Evolutionary conservation across 1,140 invertebrate species (phyloP).

Genomic region (Anadara kagoshimensis): DNA sequence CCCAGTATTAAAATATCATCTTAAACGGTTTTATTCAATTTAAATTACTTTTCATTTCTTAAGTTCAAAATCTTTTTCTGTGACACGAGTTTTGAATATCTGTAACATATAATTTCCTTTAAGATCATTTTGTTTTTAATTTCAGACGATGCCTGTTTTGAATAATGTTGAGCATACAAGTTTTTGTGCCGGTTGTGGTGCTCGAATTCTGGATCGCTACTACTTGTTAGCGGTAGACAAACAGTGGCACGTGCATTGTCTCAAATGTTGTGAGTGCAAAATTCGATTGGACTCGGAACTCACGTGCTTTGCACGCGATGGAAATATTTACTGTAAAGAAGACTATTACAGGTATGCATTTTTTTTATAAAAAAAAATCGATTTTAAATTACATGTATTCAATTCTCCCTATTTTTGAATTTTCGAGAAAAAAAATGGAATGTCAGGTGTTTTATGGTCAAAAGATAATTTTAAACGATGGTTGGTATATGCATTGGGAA

Average conservation of each 20-base stretch:
- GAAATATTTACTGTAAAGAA: constrained; percentile 97
- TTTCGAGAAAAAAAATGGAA: neutral
- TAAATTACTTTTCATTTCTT: neutral
- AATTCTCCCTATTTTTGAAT: neutral
- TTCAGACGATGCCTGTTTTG: constrained; percentile 49
- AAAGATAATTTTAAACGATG: no score
- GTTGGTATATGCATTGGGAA: no score
- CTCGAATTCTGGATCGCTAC: constrained; percentile 86
- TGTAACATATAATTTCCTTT: neutral
- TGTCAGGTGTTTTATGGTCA: neutral
- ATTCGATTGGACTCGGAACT: constrained; percentile 90
- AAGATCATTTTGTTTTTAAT: constrained; percentile 7
- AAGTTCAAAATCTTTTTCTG: no score
- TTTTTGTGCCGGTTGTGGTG: constrained; percentile 89
- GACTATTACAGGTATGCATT: constrained; percentile 94
- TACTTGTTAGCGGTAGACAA: constrained; percentile 91
- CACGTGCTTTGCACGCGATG: constrained; percentile 94
- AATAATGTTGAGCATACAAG: constrained; percentile 51
- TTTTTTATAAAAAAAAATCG: neutral
- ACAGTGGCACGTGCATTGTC: constrained; percentile 91
- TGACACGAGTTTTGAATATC: neutral
- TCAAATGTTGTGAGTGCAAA: constrained; percentile 91
- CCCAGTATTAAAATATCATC: neutral
- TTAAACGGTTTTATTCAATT: neutral
- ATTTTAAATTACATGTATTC: neutral